Evolutionary conservation across 1,140 invertebrate genomes (phyloP), one percentile per base, ranked within the genome.

Genomic region (Penaeus indicus): DNA sequence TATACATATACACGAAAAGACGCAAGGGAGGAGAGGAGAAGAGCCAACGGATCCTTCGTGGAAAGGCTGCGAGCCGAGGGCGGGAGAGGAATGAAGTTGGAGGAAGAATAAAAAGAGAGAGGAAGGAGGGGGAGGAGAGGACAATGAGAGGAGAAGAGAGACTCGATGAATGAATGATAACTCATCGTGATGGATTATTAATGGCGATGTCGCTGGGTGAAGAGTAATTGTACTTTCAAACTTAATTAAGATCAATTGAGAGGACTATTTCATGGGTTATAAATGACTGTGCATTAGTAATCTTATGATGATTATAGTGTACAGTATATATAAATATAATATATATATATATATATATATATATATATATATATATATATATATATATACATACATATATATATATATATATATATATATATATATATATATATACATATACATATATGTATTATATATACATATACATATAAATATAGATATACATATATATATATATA

Each of bases 381-480:
- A 72, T 25, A 21, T n/a, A 72, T 25, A 72, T 72, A n/a, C 25
- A 72, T 72, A 72, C 25, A 72, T 72, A 72, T 72, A 72, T 72
- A 72, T 72, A 72, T 72, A 72, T 72, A 72, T 72, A 72, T 72
- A 72, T n/a, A 72, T 72, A n/a, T 72, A 72, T 72, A 72, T 72
- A 72, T 69, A 18, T 69, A 69, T 22, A 69, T 1, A 25, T n/a
- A 25, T n/a, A 16, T 7, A 67, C 8, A 21, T 25, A n/a, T 25
- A 16, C 8, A 16, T 67, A n/a, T 67, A 25, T 25, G 1, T 19
- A 64, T 64, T 67, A 18, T 67, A 67, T 67, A 67, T 67, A 67
- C 18, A 67, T 67, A 67, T 67, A 67, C 18, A 18, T 67, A 67
- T 67, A 67, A 13, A 67, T 67, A 67, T 67, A 67, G 8, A 67